Conservation (phyloP, 2,888 invertebrate genomes). For the Agrotis segetum region DNA sequence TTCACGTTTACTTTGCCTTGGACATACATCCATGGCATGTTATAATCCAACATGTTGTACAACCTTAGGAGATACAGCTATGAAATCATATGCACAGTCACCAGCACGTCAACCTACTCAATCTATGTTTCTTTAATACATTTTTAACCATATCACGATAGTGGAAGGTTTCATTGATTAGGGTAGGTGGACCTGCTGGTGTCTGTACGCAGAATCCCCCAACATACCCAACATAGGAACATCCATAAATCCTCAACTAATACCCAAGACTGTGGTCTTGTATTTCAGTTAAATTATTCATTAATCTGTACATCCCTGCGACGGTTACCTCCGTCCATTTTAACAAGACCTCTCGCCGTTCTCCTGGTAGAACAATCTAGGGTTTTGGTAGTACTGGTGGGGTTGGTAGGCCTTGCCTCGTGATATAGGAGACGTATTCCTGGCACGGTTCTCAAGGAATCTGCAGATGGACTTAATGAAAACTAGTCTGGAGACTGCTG, state of each 20-base stretch:
- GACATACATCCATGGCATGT: no score
- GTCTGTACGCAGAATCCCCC: background rate
- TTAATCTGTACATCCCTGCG: constrained; percentile 57
- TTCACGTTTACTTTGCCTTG: no score
- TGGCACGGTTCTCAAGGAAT: constrained; percentile 64
- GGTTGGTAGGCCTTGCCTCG: constrained; percentile 33
- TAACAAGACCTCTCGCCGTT: background rate
- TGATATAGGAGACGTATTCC: constrained; percentile 65
- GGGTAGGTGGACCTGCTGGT: no score
- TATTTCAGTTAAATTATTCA: constrained; percentile 62
- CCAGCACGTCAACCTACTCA: no score
- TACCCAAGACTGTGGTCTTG: constrained; percentile 57
- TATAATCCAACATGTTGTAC: no score
- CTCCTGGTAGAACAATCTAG: background rate
- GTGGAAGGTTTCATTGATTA: no score
- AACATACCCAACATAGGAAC: background rate
- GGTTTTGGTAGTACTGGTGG: constrained; percentile 22
- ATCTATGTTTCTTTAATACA: no score
- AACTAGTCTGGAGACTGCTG: constrained; percentile 15
- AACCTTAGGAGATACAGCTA: no score
- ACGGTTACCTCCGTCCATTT: constrained; percentile 19
- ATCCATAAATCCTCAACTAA: constrained; percentile 42
- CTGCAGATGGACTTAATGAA: constrained; percentile 59
- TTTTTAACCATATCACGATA: no score
- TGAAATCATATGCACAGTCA: no score